These are phyloP conservation scores for Felis chaus DNA, from an alignment of 2,113 vertebrate genomes.

Conservation along the genomic window DNA sequence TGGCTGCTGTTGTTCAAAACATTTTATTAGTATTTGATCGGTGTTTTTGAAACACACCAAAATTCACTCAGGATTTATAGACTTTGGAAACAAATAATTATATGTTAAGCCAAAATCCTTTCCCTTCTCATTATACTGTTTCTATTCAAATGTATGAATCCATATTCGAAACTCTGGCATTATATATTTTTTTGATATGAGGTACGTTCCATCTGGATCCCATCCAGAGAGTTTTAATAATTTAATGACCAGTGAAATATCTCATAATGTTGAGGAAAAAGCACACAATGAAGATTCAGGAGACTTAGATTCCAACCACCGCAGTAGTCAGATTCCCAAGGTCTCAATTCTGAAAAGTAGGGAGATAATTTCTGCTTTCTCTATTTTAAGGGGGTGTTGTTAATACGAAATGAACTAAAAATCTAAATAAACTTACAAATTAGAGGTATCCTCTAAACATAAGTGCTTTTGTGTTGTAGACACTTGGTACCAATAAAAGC, in stretches of 20 bases:
- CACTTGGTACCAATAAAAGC: neutral
- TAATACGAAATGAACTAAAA: neutral
- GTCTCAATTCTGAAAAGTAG: neutral
- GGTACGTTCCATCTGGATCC: neutral
- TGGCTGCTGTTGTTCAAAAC: constrained; percentile 68
- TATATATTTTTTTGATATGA: neutral
- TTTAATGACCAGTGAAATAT: neutral
- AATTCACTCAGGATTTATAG: constrained; percentile 41
- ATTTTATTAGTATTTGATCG: constrained; percentile 73
- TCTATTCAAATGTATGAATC: constrained; percentile 19
- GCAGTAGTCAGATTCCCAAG: neutral
- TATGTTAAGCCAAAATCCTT: constrained; percentile 46
- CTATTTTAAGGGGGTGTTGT: neutral
- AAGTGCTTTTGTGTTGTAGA: neutral
- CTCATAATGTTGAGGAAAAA: neutral
- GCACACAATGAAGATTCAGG: neutral
- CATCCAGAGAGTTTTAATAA: neutral
- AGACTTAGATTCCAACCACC: neutral
- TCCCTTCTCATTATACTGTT: neutral
- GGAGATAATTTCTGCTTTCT: neutral
- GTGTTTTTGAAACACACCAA: constrained; percentile 71
- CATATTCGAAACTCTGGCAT: neutral
- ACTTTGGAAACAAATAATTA: constrained; percentile 43
- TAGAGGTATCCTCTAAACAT: neutral
- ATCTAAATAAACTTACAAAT: neutral